Conservation (phyloP, 2,797 vertebrate species). For the Muraenolepis orangiensis region DNA sequence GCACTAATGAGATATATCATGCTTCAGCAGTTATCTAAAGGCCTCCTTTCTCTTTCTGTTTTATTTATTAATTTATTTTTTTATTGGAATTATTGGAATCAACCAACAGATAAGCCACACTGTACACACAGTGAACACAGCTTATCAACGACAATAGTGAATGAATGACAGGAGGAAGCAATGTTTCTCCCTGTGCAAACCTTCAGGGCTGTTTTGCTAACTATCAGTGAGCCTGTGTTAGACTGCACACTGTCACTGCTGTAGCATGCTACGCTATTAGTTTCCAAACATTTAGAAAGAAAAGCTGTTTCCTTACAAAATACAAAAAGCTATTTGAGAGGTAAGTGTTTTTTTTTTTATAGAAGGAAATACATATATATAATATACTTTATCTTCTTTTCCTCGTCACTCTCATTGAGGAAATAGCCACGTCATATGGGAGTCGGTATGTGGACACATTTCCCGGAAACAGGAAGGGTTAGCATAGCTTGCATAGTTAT, state of each 20-base stretch:
- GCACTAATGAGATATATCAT: neutral
- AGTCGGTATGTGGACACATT: neutral
- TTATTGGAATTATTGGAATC: neutral
- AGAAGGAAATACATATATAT: neutral
- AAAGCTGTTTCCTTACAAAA: neutral
- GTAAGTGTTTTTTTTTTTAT: neutral
- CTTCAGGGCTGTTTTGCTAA: neutral
- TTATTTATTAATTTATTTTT: too few species aligned
- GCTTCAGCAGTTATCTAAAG: neutral
- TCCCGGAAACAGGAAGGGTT: neutral
- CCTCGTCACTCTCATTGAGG: neutral
- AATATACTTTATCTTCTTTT: neutral
- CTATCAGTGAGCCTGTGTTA: neutral
- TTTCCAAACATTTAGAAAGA: neutral
- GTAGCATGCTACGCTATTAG: neutral
- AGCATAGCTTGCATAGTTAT: neutral
- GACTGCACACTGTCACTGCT: neutral
- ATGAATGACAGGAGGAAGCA: neutral
- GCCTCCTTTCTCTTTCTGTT: neutral
- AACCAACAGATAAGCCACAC: neutral
- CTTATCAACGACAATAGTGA: slow-evolving; percentile 45
- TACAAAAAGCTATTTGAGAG: neutral
- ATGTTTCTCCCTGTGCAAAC: neutral
- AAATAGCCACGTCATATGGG: neutral
- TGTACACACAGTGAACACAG: slow-evolving; percentile 32